Conservation (phyloP, 1,140 invertebrate species). For the Aphelinus certus region DNA sequence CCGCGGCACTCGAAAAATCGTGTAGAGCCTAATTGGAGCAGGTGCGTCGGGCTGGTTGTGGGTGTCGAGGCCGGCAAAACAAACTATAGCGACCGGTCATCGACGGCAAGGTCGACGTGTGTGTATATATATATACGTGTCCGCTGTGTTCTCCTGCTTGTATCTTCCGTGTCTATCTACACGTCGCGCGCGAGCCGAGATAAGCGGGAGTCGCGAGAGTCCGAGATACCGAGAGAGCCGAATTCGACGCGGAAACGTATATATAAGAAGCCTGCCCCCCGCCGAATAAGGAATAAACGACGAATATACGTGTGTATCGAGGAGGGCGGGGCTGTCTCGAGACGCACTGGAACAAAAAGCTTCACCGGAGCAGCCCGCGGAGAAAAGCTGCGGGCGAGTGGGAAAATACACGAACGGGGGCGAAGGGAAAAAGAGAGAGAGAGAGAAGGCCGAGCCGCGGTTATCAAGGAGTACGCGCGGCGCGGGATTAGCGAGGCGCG, state of each 20-base stretch:
- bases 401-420: no score
- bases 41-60: no score
- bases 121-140: neutral
- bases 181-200: neutral
- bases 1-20: constrained; percentile 14
- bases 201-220: neutral
- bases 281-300: neutral
- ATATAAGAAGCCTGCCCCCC: no score
- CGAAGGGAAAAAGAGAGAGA: neutral
- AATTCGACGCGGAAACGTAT: no score
- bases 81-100: neutral
- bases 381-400: no score
- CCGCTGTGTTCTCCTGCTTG: no score
- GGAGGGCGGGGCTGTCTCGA: neutral
- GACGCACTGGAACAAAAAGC: neutral
- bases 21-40: neutral
- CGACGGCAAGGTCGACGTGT: constrained; percentile 34
- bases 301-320: neutral
- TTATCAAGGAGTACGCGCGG: constrained; percentile 51
- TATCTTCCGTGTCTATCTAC: constrained; percentile 24
- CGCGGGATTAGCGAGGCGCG: constrained; percentile 55
- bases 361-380: no score
- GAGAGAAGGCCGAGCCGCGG: constrained; percentile 46
- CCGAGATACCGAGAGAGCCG: neutral
- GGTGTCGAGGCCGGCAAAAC: neutral